These are phyloP conservation scores for Byasa hedistus DNA, from an alignment of 2,888 invertebrate genomes.

Conservation along the genomic window DNA sequence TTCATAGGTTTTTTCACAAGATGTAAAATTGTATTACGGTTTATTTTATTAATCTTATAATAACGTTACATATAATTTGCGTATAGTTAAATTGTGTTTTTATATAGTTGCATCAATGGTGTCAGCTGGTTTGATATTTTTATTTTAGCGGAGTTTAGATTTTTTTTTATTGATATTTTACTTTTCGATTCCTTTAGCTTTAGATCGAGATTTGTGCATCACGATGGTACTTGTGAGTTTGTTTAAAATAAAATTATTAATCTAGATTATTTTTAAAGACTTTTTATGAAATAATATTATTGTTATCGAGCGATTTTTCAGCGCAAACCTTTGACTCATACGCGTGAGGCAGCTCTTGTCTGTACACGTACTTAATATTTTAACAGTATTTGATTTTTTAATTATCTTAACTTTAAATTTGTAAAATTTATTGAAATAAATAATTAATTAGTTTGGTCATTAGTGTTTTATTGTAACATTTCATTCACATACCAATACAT, in stretches of 20 bases:
- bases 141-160: constrained; percentile 12
- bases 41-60: too few species aligned
- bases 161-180: neutral
- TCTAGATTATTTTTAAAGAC: neutral
- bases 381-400: constrained; percentile 19
- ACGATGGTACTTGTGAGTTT: neutral
- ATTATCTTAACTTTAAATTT: neutral
- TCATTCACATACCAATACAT: neutral
- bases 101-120: constrained; percentile 7
- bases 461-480: neutral
- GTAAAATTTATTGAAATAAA: neutral
- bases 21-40: neutral
- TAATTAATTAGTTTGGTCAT: neutral
- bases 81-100: neutral
- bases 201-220: constrained; percentile 5
- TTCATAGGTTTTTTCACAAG: too few species aligned
- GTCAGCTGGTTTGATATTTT: constrained; percentile 13
- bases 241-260: too few species aligned
- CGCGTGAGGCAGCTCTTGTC: constrained; percentile 20
- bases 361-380: constrained; percentile 19
- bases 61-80: too few species aligned
- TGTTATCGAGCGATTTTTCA: neutral
- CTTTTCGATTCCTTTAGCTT: neutral
- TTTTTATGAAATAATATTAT: neutral
- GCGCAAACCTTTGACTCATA: neutral